These are phyloP conservation scores for Spea hammondii DNA, from an alignment of 2,797 vertebrate genomes.

Conservation along the genomic window DNA sequence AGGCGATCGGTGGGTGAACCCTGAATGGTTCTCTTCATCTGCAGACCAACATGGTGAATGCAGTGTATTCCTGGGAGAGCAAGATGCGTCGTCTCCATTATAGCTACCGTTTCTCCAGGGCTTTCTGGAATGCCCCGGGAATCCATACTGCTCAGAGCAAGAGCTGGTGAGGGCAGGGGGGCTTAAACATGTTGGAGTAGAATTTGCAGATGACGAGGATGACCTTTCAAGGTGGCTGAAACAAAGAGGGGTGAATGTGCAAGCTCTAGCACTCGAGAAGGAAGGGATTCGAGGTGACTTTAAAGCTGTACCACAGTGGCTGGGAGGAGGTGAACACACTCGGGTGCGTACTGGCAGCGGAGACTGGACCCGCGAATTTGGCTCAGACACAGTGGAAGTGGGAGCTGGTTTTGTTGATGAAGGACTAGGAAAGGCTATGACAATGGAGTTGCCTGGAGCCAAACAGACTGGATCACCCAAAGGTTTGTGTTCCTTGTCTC, in stretches of 20 bases:
- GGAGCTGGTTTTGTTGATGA: constrained; percentile 52
- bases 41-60: constrained; percentile 61
- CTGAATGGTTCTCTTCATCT: constrained; percentile 19
- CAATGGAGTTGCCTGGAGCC: constrained; percentile 33
- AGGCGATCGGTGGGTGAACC: constrained; percentile 35
- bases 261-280: constrained; percentile 33
- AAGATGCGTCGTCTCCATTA: constrained; percentile 56
- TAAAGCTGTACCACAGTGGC: constrained; percentile 48
- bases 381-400: constrained; percentile 72
- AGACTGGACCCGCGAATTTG: constrained; percentile 76
- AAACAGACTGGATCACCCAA: constrained; percentile 22
- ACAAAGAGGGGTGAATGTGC: constrained; percentile 68
- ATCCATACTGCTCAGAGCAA: constrained; percentile 56
- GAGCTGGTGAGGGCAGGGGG: constrained; percentile 67
- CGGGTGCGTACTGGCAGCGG: constrained; percentile 54
- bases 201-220: constrained; percentile 57
- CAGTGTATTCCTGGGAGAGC: constrained; percentile 55
- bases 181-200: constrained; percentile 57
- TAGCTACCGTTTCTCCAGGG: constrained; percentile 54
- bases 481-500: constrained; percentile 1
- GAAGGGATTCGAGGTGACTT: constrained; percentile 66
- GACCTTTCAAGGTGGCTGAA: constrained; percentile 65
- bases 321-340: constrained; percentile 53
- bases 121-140: constrained; percentile 55
- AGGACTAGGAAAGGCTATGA: constrained; percentile 43